A percentile compares a stretch with the other conserved stretches of the same genome.
phyloP scores from a whole-genome alignment of 2,113 vertebrate species.

The Charina bottae region DNA sequence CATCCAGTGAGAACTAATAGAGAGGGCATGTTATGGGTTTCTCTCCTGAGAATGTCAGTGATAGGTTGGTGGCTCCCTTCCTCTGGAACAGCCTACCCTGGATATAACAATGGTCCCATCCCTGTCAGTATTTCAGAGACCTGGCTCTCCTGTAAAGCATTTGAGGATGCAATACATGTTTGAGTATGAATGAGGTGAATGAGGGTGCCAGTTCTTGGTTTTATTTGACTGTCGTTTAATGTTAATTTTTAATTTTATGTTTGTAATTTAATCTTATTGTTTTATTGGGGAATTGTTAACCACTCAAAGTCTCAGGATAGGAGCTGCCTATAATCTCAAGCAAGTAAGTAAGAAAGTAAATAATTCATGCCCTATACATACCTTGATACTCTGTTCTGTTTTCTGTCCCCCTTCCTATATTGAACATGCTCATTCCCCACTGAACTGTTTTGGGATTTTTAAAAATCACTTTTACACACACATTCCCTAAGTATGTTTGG shows the following conservation, averaged over 20 bases:
- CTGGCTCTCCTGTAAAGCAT: neutral
- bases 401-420: neutral
- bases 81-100: neutral
- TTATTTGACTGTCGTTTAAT: neutral
- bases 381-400: neutral
- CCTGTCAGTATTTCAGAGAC: neutral
- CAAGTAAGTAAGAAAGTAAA: neutral
- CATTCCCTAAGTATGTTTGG: neutral
- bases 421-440: neutral
- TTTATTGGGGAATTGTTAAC: neutral
- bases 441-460: neutral
- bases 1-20: neutral
- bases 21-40: neutral
- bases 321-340: neutral
- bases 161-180: neutral
- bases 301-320: neutral
- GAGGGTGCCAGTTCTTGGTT: neutral
- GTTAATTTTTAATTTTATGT: neutral
- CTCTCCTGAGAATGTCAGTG: neutral
- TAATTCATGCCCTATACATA: neutral
- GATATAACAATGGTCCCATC: neutral
- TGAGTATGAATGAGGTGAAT: neutral
- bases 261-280: neutral
- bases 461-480: neutral
- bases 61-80: neutral